These are phyloP conservation scores for Drosophila ochracea DNA, from an alignment of 2,888 invertebrate species.

Conservation along the genomic window DNA sequence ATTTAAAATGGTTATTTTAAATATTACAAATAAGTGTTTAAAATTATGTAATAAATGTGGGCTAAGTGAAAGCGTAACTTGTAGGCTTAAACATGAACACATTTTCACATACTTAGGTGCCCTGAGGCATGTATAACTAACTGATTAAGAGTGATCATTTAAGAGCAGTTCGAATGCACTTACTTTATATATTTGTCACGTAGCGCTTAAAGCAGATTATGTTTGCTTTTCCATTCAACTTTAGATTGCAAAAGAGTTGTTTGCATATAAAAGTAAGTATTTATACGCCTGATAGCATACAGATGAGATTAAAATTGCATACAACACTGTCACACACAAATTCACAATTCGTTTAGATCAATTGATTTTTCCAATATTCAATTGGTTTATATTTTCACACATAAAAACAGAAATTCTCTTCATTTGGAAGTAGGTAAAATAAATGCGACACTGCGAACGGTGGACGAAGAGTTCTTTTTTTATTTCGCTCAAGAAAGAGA, in stretches of 20 bases:
- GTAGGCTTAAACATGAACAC: constrained; percentile 6
- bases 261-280: constrained; percentile 32
- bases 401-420: constrained; percentile 26
- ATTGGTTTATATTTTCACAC: constrained; percentile 21
- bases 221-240: constrained; percentile 62
- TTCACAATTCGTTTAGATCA: constrained; percentile 29
- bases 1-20: neutral
- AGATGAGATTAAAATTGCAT: constrained; percentile 23
- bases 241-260: constrained; percentile 46
- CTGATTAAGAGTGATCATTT: constrained; percentile 45
- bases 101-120: constrained; percentile 2
- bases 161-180: constrained; percentile 39
- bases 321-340: constrained; percentile 22
- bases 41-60: constrained; percentile 25
- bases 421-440: constrained; percentile 27
- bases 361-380: constrained; percentile 7
- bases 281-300: constrained; percentile 44
- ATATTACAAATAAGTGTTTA: neutral
- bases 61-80: constrained; percentile 39
- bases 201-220: constrained; percentile 52
- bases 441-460: constrained; percentile 41
- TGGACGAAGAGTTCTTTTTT: constrained; percentile 24
- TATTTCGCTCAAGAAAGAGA: constrained; percentile 16
- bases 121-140: constrained; percentile 10
- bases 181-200: constrained; percentile 69